Evolutionary conservation across 1,140 invertebrate species (phyloP).

Genomic region (Drosophila oshimai): DNA sequence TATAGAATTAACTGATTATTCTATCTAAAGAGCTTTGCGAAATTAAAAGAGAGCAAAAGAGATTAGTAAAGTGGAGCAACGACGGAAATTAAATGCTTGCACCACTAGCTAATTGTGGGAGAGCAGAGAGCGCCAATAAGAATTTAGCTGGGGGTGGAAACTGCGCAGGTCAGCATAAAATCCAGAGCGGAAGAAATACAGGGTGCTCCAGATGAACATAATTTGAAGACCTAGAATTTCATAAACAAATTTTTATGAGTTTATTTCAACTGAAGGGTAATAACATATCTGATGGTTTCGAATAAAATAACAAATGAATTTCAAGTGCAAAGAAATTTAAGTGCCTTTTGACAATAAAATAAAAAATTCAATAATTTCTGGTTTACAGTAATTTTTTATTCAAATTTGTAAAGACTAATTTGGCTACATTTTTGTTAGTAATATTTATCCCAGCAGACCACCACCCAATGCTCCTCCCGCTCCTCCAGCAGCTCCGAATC

Average conservation of each 20-base stretch:
- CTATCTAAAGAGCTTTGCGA: not conserved
- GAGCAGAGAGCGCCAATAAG: constrained; percentile 2
- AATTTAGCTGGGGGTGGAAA: constrained; percentile 44
- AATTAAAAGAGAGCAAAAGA: not conserved
- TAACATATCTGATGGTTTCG: no score
- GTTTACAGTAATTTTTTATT: not conserved
- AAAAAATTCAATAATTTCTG: not conserved
- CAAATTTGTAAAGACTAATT: not conserved
- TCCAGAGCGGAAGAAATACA: constrained; percentile 37
- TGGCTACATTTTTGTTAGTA: not conserved
- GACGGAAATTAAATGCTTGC: constrained; percentile 2
- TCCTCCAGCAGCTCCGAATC: constrained; percentile 27
- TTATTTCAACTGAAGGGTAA: no score
- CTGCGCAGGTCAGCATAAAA: constrained; percentile 70
- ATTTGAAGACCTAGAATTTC: no score
- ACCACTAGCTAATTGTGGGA: constrained; percentile 6
- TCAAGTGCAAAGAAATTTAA: no score
- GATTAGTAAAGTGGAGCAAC: not conserved
- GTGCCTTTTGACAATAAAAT: no score
- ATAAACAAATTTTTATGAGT: no score
- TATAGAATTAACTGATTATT: no score
- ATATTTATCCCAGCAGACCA: constrained; percentile 39
- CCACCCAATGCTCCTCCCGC: constrained; percentile 41
- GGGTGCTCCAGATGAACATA: constrained; percentile 36
- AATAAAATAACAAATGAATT: no score